These are phyloP conservation scores for Melipona bicolor DNA, from an alignment of 2,888 invertebrate genomes.

Conservation along the genomic window DNA sequence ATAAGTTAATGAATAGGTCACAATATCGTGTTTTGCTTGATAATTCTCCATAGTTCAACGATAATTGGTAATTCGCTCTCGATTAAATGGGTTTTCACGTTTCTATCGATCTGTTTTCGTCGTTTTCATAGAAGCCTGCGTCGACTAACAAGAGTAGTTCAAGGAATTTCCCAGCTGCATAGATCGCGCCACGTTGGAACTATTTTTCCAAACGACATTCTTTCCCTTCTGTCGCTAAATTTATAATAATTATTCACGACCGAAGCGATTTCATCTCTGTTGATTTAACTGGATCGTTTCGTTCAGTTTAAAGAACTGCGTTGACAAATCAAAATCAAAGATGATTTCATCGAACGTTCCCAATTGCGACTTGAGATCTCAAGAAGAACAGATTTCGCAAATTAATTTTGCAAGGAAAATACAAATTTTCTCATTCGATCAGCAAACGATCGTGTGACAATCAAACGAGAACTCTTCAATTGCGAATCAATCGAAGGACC, in stretches of 20 bases:
- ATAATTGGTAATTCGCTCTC: not conserved
- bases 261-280: too few species aligned
- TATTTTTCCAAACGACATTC: too few species aligned
- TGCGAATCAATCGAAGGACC: not conserved
- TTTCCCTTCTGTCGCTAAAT: too few species aligned
- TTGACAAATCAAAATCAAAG: too few species aligned
- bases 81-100: not conserved
- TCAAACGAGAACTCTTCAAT: not conserved
- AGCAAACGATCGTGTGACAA: not conserved
- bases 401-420: not conserved
- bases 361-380: not conserved
- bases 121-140: not conserved
- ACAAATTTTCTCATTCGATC: not conserved
- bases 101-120: not conserved
- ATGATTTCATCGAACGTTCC: too few species aligned
- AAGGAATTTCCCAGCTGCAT: not conserved
- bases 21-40: not conserved
- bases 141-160: not conserved
- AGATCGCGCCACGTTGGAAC: not conserved
- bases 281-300: too few species aligned
- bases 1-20: not conserved
- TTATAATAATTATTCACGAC: too few species aligned
- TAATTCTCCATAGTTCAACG: not conserved
- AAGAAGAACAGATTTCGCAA: not conserved
- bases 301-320: too few species aligned